Evolutionary conservation across 2,113 vertebrate genomes (phyloP).

Genomic region (Pyrgilauda ruficollis): DNA sequence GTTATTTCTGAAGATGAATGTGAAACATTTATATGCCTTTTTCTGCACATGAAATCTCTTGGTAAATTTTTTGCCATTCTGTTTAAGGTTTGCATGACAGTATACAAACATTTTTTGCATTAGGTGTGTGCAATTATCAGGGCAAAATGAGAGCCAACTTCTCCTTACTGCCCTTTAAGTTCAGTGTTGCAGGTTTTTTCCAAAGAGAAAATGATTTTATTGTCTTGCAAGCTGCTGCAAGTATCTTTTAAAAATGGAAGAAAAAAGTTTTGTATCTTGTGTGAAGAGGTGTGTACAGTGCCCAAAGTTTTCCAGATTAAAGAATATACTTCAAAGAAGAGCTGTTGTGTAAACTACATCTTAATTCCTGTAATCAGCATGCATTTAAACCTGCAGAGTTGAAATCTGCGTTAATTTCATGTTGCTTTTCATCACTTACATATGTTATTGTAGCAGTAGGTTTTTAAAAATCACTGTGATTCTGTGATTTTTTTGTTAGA

Average conservation of each 20-base stretch:
- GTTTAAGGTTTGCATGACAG: background rate
- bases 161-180: background rate
- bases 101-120: background rate
- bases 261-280: background rate
- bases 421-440: background rate
- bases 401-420: background rate
- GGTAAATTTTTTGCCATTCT: background rate
- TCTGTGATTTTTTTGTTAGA: background rate
- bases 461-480: background rate
- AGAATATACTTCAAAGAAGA: background rate
- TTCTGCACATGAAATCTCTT: background rate
- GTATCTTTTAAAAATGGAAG: background rate
- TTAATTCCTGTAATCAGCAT: background rate
- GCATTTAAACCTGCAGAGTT: background rate
- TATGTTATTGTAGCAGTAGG: background rate
- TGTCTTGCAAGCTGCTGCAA: background rate
- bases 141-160: background rate
- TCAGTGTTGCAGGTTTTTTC: background rate
- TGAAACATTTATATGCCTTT: background rate
- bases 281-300: background rate
- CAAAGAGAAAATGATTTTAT: background rate
- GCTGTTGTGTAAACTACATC: background rate
- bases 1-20: background rate
- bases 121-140: background rate
- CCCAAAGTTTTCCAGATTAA: background rate